Conservation (phyloP, 1,140 invertebrate species). For the Psix sp. region DNA sequence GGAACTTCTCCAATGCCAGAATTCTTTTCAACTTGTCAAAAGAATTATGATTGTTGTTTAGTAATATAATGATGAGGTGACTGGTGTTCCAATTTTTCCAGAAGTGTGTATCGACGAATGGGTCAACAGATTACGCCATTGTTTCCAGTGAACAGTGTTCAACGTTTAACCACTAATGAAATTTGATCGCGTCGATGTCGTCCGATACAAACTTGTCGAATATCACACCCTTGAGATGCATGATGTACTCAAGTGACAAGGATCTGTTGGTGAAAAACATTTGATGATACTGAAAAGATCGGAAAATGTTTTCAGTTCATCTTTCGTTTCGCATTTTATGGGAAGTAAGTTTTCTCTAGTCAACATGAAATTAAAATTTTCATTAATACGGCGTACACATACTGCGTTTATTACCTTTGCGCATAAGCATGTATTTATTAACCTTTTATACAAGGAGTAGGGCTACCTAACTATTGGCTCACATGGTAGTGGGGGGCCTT, state of each 20-base stretch:
- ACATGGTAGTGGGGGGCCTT: too few species aligned
- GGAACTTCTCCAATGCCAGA: slow-evolving; percentile 29
- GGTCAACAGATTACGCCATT: slow-evolving; percentile 6
- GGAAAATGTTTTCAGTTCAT: neutral
- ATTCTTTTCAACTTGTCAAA: slow-evolving; percentile 37
- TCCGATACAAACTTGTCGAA: slow-evolving; percentile 11
- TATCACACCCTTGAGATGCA: slow-evolving; percentile 9
- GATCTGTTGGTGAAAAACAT: slow-evolving; percentile 3
- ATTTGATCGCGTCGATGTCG: slow-evolving; percentile 14
- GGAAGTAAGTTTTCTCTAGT: neutral
- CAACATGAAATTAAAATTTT: slow-evolving; percentile 38
- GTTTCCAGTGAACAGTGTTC: slow-evolving; percentile 25
- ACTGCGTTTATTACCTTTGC: too few species aligned
- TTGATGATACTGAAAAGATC: slow-evolving; percentile 5
- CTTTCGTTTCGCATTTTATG: slow-evolving; percentile 3
- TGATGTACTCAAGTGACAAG: slow-evolving; percentile 4
- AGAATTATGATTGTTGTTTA: slow-evolving; percentile 44
- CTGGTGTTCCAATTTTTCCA: slow-evolving; percentile 21
- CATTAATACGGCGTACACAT: slow-evolving; percentile 23
- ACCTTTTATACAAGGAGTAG: too few species aligned
- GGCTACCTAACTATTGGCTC: too few species aligned
- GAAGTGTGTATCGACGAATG: slow-evolving; percentile 31
- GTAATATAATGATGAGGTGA: slow-evolving; percentile 45
- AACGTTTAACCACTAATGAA: slow-evolving; percentile 17
- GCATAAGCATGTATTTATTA: too few species aligned